Conservation (phyloP, 2,113 vertebrate species). For the Benitochromis conjunctus region DNA sequence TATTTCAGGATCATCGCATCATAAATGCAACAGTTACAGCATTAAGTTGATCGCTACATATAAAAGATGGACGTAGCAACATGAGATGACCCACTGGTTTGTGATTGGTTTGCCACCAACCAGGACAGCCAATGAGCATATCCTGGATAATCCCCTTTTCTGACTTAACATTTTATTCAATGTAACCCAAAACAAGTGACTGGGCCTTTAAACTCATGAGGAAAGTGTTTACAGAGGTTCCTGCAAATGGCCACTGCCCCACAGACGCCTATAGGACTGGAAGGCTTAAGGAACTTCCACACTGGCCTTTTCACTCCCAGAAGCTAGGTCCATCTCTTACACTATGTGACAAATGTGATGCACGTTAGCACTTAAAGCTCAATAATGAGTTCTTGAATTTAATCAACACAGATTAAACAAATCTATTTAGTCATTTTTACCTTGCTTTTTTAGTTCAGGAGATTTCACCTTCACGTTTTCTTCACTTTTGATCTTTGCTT, state of each 20-base stretch:
- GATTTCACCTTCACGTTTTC: background rate
- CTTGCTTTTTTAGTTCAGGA: conserved; percentile 76
- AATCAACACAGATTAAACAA: background rate
- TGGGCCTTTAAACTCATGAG: background rate
- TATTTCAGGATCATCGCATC: background rate
- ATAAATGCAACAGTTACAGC: background rate
- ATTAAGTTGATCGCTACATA: background rate
- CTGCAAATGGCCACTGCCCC: background rate
- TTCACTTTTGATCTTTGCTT: conserved; percentile 72
- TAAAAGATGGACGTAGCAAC: too few species aligned
- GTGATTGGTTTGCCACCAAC: too few species aligned
- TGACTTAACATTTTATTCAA: background rate
- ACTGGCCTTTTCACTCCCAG: background rate
- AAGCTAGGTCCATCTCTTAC: background rate
- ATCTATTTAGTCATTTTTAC: conserved; percentile 53
- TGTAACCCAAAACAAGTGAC: background rate
- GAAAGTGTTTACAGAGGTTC: background rate
- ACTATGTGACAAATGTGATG: background rate
- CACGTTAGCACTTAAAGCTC: background rate
- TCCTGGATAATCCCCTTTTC: background rate
- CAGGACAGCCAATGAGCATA: background rate
- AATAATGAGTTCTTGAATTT: background rate
- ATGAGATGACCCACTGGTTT: too few species aligned
- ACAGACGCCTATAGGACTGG: background rate
- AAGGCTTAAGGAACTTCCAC: background rate